Conservation (phyloP, 2,113 vertebrate genomes). For the Eulacestoma nigropectus region DNA sequence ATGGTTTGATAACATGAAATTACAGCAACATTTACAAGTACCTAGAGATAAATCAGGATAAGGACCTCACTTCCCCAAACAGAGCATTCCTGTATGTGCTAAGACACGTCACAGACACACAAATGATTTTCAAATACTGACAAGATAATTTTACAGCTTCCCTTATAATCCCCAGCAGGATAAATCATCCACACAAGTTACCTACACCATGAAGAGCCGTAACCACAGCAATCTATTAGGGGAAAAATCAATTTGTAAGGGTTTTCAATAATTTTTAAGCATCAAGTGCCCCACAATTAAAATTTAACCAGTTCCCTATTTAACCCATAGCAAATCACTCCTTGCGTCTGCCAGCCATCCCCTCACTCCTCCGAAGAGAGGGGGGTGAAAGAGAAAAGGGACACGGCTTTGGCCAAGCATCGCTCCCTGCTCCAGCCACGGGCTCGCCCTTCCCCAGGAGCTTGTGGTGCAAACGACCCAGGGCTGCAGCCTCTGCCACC, state of each 20-base stretch:
- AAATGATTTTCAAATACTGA: slow-evolving; percentile 2
- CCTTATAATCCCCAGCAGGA: neutral
- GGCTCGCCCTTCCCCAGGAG: neutral
- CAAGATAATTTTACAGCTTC: neutral
- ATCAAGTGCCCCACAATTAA: neutral
- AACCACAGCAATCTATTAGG: neutral
- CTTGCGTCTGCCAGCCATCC: neutral
- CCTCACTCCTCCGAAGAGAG: neutral
- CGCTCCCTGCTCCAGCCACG: neutral
- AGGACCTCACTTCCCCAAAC: slow-evolving; percentile 41
- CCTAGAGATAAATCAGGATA: slow-evolving; percentile 42
- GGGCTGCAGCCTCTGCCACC: neutral
- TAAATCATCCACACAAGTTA: neutral
- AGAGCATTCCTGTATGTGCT: slow-evolving; percentile 33
- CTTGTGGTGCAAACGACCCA: rapidly evolving
- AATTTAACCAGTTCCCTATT: neutral
- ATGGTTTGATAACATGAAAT: slow-evolving; percentile 37
- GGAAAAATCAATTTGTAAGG: neutral
- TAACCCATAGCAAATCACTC: neutral
- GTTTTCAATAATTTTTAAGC: neutral
- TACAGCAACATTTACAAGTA: slow-evolving; percentile 44
- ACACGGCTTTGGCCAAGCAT: neutral
- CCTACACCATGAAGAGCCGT: neutral
- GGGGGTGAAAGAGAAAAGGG: neutral
- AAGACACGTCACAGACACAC: slow-evolving; percentile 4